Evolutionary conservation across 2,888 invertebrate species (phyloP), one percentile per base, ranked within the genome.

Genomic region (Hybos culiciformis): DNA sequence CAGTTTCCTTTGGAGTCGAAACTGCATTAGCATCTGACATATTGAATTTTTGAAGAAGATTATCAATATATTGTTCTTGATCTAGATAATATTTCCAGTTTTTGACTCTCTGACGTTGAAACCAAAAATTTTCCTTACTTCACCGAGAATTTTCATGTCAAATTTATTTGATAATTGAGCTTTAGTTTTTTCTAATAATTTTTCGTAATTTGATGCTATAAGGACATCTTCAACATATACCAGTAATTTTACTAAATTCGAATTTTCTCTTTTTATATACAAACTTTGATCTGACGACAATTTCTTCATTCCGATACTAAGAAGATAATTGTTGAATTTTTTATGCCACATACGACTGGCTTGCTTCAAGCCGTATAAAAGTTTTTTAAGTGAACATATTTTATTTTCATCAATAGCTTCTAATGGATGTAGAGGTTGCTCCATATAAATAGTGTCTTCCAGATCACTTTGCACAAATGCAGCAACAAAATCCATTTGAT

Each of bases 1-100:
- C 32, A 18, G 39, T 44, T 36, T 46, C 44, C 26, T 46, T 37
- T 15, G 45, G 37, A 6, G 41, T 44, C 19, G 11, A 7, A 17
- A 42, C 31, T 11, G 11, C 3, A 37, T 48, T 46, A 37, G 46
- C 44, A 15, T 46, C 37, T n/a, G 21, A 21, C 48, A 48, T 48
- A 15, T 41, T 46, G 44, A 46, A 46, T 32, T 32, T 7, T 14
- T 32, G n/a, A 14, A 32, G 7, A 8, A 33, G 6, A 14, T 33
- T 15, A 17, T 33, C 17, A 9, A 33, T 33, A 33, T 33, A 33
- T 17, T 33, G 9, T 14, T n/a, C 32, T 33, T 33, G 32, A 15
- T 12, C 8, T 11, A 32, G n/a, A 14, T 15, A 11, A 32, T 32
- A 11, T 15, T 7, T 14, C 32, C 32, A 15, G 11, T 7, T n/a